Base-by-base conservation (phyloP, 2,797 vertebrate genomes). In the Eidolon dupreanum region DNA sequence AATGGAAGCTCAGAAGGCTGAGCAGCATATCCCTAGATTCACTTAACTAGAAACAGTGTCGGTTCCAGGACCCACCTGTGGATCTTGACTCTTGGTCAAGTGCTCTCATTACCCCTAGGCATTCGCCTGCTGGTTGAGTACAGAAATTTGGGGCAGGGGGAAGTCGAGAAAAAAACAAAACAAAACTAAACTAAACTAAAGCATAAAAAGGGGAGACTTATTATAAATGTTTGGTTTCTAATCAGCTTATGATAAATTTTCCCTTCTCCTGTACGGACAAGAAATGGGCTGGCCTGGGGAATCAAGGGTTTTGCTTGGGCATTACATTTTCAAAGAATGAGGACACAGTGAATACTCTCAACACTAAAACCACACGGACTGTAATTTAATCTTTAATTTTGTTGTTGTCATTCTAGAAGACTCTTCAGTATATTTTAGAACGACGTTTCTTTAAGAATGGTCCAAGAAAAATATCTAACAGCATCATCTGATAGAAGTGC, bases 341-440 rank as follows among this genome's bases (percentile, higher is more conserved):
- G 88, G 90, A 95, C 79, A 85, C 33, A 87, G 43, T 43, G 41
- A 87, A 89, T 61, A 74, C 19, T 81, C 68, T 85, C 61, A 59
- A 66, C 33, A 79, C 28, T 5, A 84, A 97, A 97, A 93, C 71
- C 90, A 68, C 90, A 90, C 2, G 17, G 55, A 87, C 59, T 81
- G 36, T 61, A 93, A 86, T 75, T 94, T 79, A 90, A 89, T 63
- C 73, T 87, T 87, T 82, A 81, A 46, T 88, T 96, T 59, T 88
- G 68, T 93, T 82, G 63, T 74, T 84, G 61, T 79, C 74, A n/a
- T 91, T 77, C 84, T 87, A 59, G 46, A 88, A 95, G 82, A 33
- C 22, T 92, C 57, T 71, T 86, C 36, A 31, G 31, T 93, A 33
- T 81, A 83, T 95, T 94, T 93, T 77, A 85, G 78, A 88, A 57